Base-by-base conservation (phyloP, 2,797 vertebrate species). In the Sebastes goodei region DNA sequence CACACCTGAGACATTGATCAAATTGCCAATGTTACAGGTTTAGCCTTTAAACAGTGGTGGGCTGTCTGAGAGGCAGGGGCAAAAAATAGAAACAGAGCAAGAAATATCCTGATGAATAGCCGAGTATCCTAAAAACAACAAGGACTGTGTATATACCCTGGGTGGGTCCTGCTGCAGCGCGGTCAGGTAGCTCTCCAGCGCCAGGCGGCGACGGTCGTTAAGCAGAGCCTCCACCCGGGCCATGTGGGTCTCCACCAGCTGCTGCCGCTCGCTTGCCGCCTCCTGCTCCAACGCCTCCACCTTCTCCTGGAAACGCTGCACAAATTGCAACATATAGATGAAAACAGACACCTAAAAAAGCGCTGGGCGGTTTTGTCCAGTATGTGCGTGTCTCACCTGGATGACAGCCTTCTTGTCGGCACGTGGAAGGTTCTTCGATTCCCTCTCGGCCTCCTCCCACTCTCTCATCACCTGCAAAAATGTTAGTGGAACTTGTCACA, bases 221-320 rank as follows among this genome's bases (percentile, higher is more conserved):
- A 99, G 96, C 93, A 99, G 97, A 32, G 98, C 98, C 88, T 99
- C 98, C 71, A 99, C 98, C 2, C 98, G 95, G 20, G 98, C 98
- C 98, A 99, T 99, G 91, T 99, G 98, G 0, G 98, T 99, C 94
- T 99, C 98, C 68, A 99, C 98, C 86, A 99, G 92, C 94, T 99
- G 98, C 87, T 99, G 98, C 1, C 98, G 95, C 91, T 99, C 98
- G 0, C 97, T 98, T 32, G 98, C 97, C 0, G 97, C 98, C 92
- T 99, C 97, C 93, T 99, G 98, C 91, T 99, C 99, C 93, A 99
- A 91, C 0, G 96, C 97, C 85, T 99, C 98, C 81, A 99, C 99
- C 93, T 98, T 98, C 93, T 99, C 98, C 96, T 99, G 98, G 96
- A 99, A 99, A 84, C 97, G 98, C 99, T 99, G 93, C 60, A 38